A percentile compares a stretch with the other conserved stretches of the same genome.
These are phyloP conservation scores for Rotaria sp. DNA, from an alignment of 2,888 invertebrate genomes.

Conservation along the genomic window DNA sequence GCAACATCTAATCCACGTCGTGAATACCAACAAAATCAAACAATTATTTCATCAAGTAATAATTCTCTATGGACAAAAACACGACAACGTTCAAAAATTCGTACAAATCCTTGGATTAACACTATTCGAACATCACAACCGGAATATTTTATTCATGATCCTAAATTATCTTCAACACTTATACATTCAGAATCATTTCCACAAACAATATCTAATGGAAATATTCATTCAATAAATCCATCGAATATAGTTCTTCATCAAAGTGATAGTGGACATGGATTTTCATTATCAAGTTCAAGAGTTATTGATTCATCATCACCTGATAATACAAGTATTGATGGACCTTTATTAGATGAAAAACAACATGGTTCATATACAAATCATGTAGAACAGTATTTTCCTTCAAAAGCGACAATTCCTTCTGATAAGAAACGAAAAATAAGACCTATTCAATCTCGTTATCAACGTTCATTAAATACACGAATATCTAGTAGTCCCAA, in stretches of 20 bases:
- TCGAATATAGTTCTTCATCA: background rate
- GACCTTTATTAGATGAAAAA: background rate
- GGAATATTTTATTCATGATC: background rate
- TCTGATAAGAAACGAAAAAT: background rate
- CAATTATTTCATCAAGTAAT: background rate
- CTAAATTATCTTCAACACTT: background rate
- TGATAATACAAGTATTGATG: background rate
- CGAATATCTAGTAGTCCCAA: background rate
- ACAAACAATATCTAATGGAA: background rate
- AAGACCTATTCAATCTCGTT: background rate
- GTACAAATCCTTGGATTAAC: constrained; percentile 12
- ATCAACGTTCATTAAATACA: background rate
- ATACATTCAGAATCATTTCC: constrained; percentile 24
- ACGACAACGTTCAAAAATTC: constrained; percentile 20
- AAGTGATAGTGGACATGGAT: background rate
- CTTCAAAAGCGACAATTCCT: background rate
- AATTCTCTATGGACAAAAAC: background rate
- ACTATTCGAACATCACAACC: background rate
- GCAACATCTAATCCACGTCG: background rate
- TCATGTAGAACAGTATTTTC: background rate
- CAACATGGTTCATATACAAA: background rate
- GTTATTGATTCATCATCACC: background rate
- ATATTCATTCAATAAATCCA: background rate
- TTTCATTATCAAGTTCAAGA: constrained; percentile 2
- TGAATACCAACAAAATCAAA: background rate